Base-by-base conservation (phyloP, 2,113 vertebrate genomes). In the Vireo altiloquus region DNA sequence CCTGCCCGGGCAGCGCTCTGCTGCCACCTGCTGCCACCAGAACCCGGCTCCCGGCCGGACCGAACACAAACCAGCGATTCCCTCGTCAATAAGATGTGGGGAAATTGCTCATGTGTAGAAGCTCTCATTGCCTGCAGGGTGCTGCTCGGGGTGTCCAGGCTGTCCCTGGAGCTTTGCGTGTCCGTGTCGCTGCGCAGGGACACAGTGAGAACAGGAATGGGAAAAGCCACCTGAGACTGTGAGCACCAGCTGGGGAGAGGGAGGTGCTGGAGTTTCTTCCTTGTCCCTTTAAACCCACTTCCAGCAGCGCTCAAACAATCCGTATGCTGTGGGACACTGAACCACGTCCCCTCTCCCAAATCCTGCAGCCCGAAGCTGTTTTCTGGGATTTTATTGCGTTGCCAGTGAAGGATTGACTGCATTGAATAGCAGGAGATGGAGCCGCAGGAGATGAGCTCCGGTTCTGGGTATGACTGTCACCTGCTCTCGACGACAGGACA, bases 21-120 rank as follows among this genome's bases (percentile, higher is more conserved):
- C 85, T 85, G 96, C 95, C 94, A 87, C 70, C 95, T 96, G 92
- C 87, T 52, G 94, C 88, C 87, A 14, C 31, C 71, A 35, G 35
- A 12, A 1, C 35, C 6, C 1, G 5, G 33, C 80, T 56, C 42
- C 52, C 13, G 27, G 46, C 57, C 1, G 72, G 28, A 2, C 33
- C 0, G 50, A 37, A 1, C 57, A 3, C 85, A 6, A 22, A 23
- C 7, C 39, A 2, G 44, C 17, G 10, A 37, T 4, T 14, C 54
- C 33, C 33, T 17, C 13, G 0, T 2, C 60, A 7, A 6, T 0
- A 4, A n/a, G 23, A 42, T 0, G 11, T 1, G 54, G 28, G 42
- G 10, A 20, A 35, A 7, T 7, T 0, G 9, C 50, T 6, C 7
- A 0, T 1, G 6, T 10, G 13, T 3, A 2, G 15, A 5, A 39